Base-by-base conservation (phyloP, 2,888 invertebrate genomes). In the Allacma fusca region DNA sequence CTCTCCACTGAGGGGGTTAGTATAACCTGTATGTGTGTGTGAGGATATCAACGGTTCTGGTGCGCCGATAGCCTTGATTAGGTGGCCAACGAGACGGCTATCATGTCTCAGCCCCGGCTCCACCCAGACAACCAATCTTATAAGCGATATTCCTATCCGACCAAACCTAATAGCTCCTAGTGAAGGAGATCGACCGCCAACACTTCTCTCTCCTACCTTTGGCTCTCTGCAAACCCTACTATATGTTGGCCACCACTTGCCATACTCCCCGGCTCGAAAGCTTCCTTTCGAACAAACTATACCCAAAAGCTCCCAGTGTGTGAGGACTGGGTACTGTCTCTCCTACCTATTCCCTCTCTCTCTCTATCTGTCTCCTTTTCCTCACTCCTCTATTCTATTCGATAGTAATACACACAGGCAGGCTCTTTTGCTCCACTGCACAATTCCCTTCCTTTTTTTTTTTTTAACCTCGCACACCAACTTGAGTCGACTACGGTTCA, bases 1-100 rank as follows among this genome's bases (percentile, higher is more conserved):
- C 65, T 65, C 26, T 24, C 5, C 50, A 50, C 29, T 19, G 29
- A 65, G 65, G 65, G 65, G 65, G 65, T 65, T 65, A 65, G 65
- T 26, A 28, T 26, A 65, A 13, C 12, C 1, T 28, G 26, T 65
- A 28, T 50, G 16, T 50, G 50, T 68, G 21, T 26, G 23, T 43
- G 69, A 69, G 43, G 69, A 43, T 69, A 69, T 69, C 69, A 69
- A 69, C 69, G 71, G 77, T 59, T 71, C 70, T 50, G 64, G 67
- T 79, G 80, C 73, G 79, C 78, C 77, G 80, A 79, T 80, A 78
- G 79, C 78, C 76, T 75, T 79, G 78, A 80, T 79, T 80, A 80
- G 80, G 79, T 77, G 75, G 78, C 68, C 70, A 79, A 70, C 67
- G 80, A 79, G 78, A 78, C 65, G 79, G 78, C 78, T 78, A 78